Percentiles rank a stretch among this genome's conserved stretches.
phyloP scores from a whole-genome alignment of 2,888 invertebrate genomes.

The Eugnorisma glareosa region DNA sequence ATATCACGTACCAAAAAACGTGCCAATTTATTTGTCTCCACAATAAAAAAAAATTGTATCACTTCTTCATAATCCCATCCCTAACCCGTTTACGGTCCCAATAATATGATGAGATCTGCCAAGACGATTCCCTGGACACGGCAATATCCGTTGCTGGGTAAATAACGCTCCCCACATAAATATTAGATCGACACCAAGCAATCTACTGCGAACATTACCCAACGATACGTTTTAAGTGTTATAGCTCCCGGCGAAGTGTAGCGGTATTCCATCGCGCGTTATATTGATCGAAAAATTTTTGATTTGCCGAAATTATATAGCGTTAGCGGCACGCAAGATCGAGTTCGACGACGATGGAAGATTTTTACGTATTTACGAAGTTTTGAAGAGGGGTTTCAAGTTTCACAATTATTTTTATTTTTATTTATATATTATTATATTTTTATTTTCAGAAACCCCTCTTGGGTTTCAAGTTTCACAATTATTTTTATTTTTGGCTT shows the following conservation, averaged over 20 bases:
- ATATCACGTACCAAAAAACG: constrained; percentile 54
- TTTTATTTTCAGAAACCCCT: too few species aligned
- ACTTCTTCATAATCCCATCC: constrained; percentile 67
- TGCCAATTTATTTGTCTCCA: constrained; percentile 63
- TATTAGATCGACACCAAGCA: constrained; percentile 82
- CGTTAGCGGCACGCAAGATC: constrained; percentile 33
- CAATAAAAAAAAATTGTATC: constrained; percentile 69
- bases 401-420: constrained; percentile 41
- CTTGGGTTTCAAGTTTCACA: constrained; percentile 26
- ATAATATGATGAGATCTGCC: constrained; percentile 75
- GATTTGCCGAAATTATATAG: constrained; percentile 58
- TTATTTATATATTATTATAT: too few species aligned
- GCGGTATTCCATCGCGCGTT: constrained; percentile 36
- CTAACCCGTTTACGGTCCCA: constrained; percentile 73
- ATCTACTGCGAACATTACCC: constrained; percentile 79
- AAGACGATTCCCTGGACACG: constrained; percentile 77
- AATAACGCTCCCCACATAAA: constrained; percentile 79
- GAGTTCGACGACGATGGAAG: constrained; percentile 13
- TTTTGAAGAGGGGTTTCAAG: constrained; percentile 23
- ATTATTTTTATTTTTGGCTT: constrained; percentile 28
- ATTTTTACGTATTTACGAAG: constrained; percentile 23
- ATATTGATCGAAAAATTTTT: constrained; percentile 45
- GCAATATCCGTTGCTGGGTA: constrained; percentile 79
- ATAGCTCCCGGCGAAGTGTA: constrained; percentile 60
- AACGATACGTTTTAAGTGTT: constrained; percentile 74